Evolutionary conservation across 2,113 vertebrate genomes (phyloP).

Genomic region (Phocoena sinus): DNA sequence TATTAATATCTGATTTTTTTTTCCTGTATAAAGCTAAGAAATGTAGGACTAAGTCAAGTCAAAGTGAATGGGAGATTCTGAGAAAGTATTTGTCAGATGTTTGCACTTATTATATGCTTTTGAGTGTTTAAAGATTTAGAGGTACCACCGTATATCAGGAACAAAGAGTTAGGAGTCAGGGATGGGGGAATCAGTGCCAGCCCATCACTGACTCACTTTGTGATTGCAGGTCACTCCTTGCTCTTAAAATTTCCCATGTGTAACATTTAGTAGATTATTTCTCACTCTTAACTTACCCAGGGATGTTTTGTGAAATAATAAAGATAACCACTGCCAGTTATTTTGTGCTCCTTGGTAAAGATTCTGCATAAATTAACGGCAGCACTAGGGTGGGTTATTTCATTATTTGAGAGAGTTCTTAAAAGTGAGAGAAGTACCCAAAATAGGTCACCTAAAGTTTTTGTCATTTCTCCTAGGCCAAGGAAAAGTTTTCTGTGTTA

Average conservation of each 20-base stretch:
- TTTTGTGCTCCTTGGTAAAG: not conserved
- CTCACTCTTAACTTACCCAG: not conserved
- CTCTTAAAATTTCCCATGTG: slow-evolving; percentile 41
- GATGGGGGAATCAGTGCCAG: not conserved
- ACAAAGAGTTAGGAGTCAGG: not conserved
- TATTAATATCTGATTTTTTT: not conserved
- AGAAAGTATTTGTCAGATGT: not conserved
- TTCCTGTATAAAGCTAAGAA: not conserved
- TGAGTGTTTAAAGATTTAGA: slow-evolving; percentile 16
- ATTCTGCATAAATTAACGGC: not conserved
- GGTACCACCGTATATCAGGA: not conserved
- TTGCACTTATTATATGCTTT: not conserved
- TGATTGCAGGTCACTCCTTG: not conserved
- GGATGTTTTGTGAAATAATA: slow-evolving; percentile 44
- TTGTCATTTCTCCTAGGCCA: slow-evolving; percentile 3
- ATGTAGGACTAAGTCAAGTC: slow-evolving; percentile 15
- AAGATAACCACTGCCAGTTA: not conserved
- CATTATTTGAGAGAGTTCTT: slow-evolving; percentile 10
- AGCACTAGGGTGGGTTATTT: not conserved
- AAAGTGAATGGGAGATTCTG: not conserved
- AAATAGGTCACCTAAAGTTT: not conserved
- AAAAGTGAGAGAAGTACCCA: not conserved
- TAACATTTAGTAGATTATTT: not conserved
- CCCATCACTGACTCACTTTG: not conserved
- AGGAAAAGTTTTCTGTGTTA: not conserved